Base-by-base conservation (phyloP, 2,888 invertebrate species). In the Neocrepidodera transversa region DNA sequence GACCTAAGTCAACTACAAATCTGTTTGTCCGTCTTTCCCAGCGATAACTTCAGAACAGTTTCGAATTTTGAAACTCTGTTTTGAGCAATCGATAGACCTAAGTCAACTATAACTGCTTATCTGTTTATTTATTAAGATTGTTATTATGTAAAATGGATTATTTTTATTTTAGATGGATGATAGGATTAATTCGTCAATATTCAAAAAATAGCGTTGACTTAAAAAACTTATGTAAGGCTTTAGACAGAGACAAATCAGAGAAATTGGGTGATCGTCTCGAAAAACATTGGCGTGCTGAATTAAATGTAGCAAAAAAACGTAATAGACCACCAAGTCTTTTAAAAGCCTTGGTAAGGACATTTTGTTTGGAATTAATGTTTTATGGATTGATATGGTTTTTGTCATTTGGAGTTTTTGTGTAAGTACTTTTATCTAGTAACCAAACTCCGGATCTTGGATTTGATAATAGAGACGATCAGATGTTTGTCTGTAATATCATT, bases 281-380 rank as follows among this genome's bases (percentile, higher is more conserved):
- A 72, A 79, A 81, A 72, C 83, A 87, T 80, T 89, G 89, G 89
- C 78, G 83, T 59, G 83, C 83, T 74, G 87, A 88, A 78, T 76
- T 87, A 60, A 81, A 83, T 57, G 76, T 81, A 60, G 83, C 85
- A 0, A 81, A 79, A 74, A 81, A 82, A n/a, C 81, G 38, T 20
- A 52, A 50, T 4, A 36, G 82, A 65, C 83, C 84, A 68, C 88
- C 89, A 5, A 84, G 84, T 11, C 80, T 89, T 11, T 81, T 86
- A 18, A 85, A 83, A 57, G 87, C 87, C 6, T 82, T 89, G 72
- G 81, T 85, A 60, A 83, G 84, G 67, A 84, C 88, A 30, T 89
- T 88, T 77, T 85, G 86, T 82, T 81, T 83, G 70, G 85, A 86
- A 66, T 87, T 86, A 68, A 81, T 86, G 35, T 5, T 11, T 2